Conservation (phyloP, 2,113 vertebrate species). For the Chloropsis hardwickii region DNA sequence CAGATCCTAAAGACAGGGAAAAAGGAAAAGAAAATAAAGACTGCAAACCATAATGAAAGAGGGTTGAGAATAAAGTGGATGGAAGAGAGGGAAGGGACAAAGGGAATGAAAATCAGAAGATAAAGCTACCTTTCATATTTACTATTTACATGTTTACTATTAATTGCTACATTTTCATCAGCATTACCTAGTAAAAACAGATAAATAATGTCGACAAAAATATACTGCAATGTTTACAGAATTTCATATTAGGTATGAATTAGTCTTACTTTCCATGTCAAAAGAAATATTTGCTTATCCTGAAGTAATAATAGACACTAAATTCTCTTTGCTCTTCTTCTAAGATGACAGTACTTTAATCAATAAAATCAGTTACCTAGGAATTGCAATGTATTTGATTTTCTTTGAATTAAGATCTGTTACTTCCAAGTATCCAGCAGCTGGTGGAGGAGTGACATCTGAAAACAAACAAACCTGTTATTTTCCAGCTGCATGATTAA, state of each 20-base stretch:
- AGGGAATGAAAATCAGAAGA: background rate
- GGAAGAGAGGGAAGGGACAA: background rate
- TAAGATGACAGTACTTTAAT: background rate
- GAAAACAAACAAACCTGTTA: slow-evolving; percentile 49
- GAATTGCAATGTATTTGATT: slow-evolving; percentile 92
- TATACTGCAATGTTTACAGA: background rate
- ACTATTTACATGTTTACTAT: too few relatives aligned
- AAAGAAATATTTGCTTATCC: background rate
- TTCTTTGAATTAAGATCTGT: slow-evolving; percentile 92
- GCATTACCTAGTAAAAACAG: background rate
- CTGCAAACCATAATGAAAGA: background rate
- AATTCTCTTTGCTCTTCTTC: background rate
- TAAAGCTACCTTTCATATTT: background rate
- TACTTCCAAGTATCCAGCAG: slow-evolving; percentile 91
- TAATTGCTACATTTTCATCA: background rate
- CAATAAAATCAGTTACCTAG: slow-evolving; percentile 78
- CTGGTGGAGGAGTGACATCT: slow-evolving; percentile 86
- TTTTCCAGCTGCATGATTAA: slow-evolving; percentile 4
- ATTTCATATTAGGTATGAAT: background rate
- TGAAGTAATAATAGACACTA: background rate
- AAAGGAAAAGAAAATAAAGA: background rate
- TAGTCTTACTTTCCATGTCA: background rate
- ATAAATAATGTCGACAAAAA: background rate
- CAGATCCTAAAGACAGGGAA: background rate
- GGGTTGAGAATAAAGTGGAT: background rate